Percentiles rank a stretch among this genome's conserved stretches.
These are phyloP conservation scores for Lepus oiostolus DNA, from an alignment of 2,797 vertebrate species.

Conservation along the genomic window DNA sequence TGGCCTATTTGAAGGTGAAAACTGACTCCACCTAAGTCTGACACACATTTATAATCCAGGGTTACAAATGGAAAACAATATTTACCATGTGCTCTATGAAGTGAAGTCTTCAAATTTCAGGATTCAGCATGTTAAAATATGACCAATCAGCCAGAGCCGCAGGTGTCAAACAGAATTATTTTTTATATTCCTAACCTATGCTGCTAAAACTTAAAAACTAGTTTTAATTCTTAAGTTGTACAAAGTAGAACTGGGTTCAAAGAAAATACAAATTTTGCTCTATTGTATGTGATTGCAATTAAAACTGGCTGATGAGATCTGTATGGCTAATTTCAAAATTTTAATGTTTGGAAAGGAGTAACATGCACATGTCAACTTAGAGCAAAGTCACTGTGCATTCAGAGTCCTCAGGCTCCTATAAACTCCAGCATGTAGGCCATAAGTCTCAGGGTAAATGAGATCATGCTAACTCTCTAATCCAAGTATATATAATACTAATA, in stretches of 20 bases:
- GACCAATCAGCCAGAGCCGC: background rate
- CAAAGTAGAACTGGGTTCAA: slow-evolving; percentile 14
- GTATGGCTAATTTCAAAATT: slow-evolving; percentile 31
- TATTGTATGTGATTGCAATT: slow-evolving; percentile 17
- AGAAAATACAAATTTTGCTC: slow-evolving; percentile 3
- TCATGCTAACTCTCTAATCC: background rate
- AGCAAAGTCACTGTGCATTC: background rate
- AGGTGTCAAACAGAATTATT: slow-evolving; percentile 13
- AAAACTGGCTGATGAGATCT: slow-evolving; percentile 19
- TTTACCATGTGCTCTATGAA: background rate
- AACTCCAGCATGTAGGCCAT: background rate
- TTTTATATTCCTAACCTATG: slow-evolving; percentile 10
- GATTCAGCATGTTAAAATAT: slow-evolving; percentile 42
- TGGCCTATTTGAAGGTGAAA: background rate
- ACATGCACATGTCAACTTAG: background rate
- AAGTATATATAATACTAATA: background rate
- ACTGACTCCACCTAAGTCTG: slow-evolving; percentile 18
- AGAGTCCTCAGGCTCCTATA: background rate
- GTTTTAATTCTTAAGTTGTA: background rate
- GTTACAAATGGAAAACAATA: background rate
- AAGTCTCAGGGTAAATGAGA: slow-evolving; percentile 16
- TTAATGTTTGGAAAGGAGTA: slow-evolving; percentile 7
- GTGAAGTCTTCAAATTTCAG: background rate
- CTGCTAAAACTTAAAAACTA: background rate
- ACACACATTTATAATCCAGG: background rate